Percentiles rank a stretch among this genome's conserved stretches.
Evolutionary conservation across 2,888 invertebrate species (phyloP).

Genomic region (Idaea aversata): DNA sequence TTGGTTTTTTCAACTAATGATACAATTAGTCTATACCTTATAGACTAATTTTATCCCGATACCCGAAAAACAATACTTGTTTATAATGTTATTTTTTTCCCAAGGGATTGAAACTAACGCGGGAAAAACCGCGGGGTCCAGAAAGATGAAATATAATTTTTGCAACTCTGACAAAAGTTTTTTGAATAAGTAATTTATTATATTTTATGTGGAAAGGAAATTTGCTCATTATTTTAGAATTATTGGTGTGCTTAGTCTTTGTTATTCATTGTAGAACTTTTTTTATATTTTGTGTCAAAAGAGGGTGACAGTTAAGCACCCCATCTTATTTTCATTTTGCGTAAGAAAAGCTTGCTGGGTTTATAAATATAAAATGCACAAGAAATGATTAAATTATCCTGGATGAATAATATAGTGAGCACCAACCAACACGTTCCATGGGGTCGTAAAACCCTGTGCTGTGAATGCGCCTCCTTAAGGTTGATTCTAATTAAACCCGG

Average conservation of each 20-base stretch:
- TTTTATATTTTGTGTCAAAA: neutral
- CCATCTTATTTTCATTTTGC: neutral
- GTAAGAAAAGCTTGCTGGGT: neutral
- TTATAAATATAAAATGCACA: neutral
- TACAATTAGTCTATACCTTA: too few species aligned
- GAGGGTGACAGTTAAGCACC: neutral
- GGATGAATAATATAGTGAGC: too few species aligned
- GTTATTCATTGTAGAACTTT: constrained; percentile 1
- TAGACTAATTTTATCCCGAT: too few species aligned
- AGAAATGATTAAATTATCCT: too few species aligned
- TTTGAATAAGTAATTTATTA: neutral
- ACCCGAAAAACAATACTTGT: neutral
- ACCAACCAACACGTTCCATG: too few species aligned
- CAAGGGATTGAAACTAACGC: neutral
- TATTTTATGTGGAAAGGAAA: constrained; percentile 1
- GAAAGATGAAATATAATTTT: neutral
- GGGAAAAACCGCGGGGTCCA: neutral
- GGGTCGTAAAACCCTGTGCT: too few species aligned
- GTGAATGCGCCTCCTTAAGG: too few species aligned
- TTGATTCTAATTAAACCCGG: too few species aligned
- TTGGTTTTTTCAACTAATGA: too few species aligned
- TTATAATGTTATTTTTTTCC: neutral
- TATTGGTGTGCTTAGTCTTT: constrained; percentile 7
- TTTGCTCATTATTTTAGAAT: neutral
- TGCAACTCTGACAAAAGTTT: neutral